Base-by-base conservation (phyloP, 2,797 vertebrate genomes). In the Gallinago nigripennis region DNA sequence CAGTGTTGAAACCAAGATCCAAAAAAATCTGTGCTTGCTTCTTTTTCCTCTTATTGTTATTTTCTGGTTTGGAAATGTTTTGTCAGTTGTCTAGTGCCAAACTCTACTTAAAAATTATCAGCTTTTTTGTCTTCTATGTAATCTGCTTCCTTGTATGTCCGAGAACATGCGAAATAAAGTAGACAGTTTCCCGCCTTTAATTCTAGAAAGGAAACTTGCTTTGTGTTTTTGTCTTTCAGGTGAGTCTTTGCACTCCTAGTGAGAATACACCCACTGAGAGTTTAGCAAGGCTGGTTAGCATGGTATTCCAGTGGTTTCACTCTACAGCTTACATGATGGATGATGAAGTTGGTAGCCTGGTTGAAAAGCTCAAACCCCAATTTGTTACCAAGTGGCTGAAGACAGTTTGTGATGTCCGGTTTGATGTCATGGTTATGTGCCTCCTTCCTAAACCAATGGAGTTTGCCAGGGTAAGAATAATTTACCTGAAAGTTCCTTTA, bases 361-460 rank as follows among this genome's bases (percentile, higher is more conserved):
- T 99, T 94, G 99, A 99, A 94, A 99, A 99, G 94, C 98, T 99
- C 51, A 99, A 99, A 95, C 99, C 99, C 11, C 99, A 99, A 97
- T 99, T 99, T 98, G 99, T 99, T 92, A 99, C 99, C 60, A 99
- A 99, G 96, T 99, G 99, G 99, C 88, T 99, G 83, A 99, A 99
- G 98, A 99, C 99, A 2, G 99, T 99, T 72, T 99, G 99, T 64
- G 99, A 99, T 83, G 99, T 99, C 80, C 98, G 99, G 33, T 99
- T 99, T 92, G 99, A 99, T 80, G 99, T 99, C 95, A 99, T 99
- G 99, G 99, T 99, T 97, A 99, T 99, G 99, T 99, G 99, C 96
- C 98, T 99, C 88, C 98, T 99, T 97, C 99, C 99, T 91, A 99
- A 99, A 97, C 99, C 99, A 19, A 99, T 99, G 97, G 99, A 99